Conservation (phyloP, 2,888 invertebrate genomes). For the Theretra japonica region DNA sequence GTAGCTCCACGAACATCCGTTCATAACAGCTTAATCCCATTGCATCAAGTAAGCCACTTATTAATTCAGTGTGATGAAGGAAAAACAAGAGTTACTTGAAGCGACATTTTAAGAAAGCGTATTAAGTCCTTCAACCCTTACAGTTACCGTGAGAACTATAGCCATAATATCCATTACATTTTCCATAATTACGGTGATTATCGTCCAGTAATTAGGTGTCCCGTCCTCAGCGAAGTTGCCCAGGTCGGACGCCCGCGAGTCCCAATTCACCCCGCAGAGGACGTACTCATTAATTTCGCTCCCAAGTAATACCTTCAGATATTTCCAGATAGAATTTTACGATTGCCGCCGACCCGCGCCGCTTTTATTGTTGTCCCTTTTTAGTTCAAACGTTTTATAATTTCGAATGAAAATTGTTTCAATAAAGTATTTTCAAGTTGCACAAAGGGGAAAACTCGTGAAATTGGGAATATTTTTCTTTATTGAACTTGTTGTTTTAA, state of each 20-base stretch:
- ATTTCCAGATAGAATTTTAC: constrained; percentile 52
- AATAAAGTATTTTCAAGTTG: constrained; percentile 39
- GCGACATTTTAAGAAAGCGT: too few species aligned
- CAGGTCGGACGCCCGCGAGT: constrained; percentile 35
- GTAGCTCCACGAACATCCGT: too few species aligned
- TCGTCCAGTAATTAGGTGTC: constrained; percentile 46
- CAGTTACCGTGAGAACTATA: too few species aligned
- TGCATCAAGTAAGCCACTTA: too few species aligned
- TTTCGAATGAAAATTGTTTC: constrained; percentile 39
- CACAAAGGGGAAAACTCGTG: constrained; percentile 29
- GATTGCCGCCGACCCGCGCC: constrained; percentile 32
- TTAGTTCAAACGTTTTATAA: constrained; percentile 37
- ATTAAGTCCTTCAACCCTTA: too few species aligned
- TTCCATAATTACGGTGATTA: constrained; percentile 44
- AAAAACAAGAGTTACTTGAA: too few species aligned
- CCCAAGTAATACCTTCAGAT: constrained; percentile 45
- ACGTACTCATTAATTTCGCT: constrained; percentile 48
- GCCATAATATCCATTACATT: neutral
- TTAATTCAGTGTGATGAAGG: too few species aligned
- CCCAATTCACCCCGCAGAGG: constrained; percentile 31
- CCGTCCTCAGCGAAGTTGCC: constrained; percentile 37
- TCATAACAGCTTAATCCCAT: too few species aligned
- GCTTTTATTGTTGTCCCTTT: constrained; percentile 41
- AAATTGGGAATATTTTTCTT: constrained; percentile 17
- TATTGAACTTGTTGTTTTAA: constrained; percentile 9